phyloP scores from a whole-genome alignment of 2,888 invertebrate genomes.

The Chrysomela aeneicollis region DNA sequence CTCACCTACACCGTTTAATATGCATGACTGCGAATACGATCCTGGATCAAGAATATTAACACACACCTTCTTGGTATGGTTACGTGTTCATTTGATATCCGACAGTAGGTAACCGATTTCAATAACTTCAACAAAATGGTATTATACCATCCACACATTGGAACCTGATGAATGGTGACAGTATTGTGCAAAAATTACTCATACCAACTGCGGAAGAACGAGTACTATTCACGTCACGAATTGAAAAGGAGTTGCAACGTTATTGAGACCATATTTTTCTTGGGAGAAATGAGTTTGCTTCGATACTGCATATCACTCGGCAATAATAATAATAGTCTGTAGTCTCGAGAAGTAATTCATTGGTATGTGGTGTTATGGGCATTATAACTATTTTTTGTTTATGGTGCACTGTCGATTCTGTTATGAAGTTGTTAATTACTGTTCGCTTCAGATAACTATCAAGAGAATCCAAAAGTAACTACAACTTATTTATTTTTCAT shows the following conservation, averaged over 20 bases:
- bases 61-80: constrained; percentile 1
- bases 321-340: background rate
- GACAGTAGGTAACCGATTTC: constrained; percentile 1
- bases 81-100: constrained; percentile 2
- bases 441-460: too few relatives aligned
- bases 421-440: too few relatives aligned
- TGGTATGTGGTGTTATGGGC: too few relatives aligned
- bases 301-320: background rate
- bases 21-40: background rate
- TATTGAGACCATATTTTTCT: background rate
- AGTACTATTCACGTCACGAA: background rate
- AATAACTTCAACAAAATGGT: constrained; percentile 16
- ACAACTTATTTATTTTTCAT: too few relatives aligned
- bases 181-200: constrained; percentile 10
- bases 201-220: background rate
- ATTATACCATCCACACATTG: constrained; percentile 7
- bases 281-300: background rate
- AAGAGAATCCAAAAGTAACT: too few relatives aligned
- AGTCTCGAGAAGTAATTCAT: too few relatives aligned
- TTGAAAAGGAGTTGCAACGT: constrained; percentile 1
- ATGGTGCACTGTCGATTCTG: too few relatives aligned
- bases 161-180: constrained; percentile 27
- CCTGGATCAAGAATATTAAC: constrained; percentile 1
- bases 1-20: too few relatives aligned
- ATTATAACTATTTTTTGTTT: too few relatives aligned